A percentile compares a stretch with the other conserved stretches of the same genome.
phyloP scores from a whole-genome alignment of 2,888 invertebrate species.

The Epistrophe eligans region DNA sequence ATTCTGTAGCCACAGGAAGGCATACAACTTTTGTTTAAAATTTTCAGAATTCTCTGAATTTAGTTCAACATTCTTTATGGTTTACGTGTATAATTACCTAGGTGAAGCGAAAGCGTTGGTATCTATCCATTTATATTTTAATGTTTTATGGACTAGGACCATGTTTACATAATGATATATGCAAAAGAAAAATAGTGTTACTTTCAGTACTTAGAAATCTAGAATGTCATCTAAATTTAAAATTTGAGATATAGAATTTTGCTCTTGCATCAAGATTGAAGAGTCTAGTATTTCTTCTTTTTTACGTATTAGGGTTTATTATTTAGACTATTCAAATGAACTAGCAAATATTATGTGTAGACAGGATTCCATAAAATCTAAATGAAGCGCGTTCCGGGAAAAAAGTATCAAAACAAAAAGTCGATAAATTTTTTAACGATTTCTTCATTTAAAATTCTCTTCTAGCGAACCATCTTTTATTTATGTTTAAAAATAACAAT shows the following conservation, averaged over 20 bases:
- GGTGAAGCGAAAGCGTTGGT: background rate
- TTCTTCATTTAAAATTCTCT: too few species aligned
- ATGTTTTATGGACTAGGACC: background rate
- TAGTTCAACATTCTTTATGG: background rate
- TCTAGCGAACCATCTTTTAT: too few species aligned
- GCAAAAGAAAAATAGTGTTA: background rate
- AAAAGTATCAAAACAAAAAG: too few species aligned
- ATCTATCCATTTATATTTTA: background rate
- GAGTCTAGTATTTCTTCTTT: background rate
- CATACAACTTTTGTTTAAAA: background rate
- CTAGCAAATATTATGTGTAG: too few species aligned
- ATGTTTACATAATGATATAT: background rate
- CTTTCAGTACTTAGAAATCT: background rate
- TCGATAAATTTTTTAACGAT: too few species aligned
- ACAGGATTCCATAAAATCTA: too few species aligned
- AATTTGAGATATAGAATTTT: background rate
- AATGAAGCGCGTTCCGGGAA: too few species aligned
- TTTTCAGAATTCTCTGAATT: conserved; percentile 3
- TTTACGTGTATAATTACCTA: background rate
- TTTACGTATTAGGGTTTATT: background rate
- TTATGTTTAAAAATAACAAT: too few species aligned
- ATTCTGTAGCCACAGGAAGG: background rate
- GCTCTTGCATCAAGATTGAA: background rate
- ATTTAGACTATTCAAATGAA: too few species aligned
- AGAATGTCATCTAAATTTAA: background rate